Evolutionary conservation across 2,888 invertebrate genomes (phyloP).

Genomic region (Synergus laeviventris): DNA sequence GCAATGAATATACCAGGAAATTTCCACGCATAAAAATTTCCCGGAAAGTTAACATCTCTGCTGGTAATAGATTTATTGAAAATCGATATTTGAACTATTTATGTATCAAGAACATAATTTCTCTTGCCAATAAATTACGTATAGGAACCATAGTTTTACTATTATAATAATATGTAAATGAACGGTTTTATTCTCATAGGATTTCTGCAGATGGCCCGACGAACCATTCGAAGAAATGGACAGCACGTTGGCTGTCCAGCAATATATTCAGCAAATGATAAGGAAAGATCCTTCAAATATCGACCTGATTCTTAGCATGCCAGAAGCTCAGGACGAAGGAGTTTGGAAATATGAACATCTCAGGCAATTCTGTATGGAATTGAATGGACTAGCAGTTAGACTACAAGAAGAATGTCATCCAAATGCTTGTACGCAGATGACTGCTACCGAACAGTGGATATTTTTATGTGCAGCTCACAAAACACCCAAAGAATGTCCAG

Average conservation of each 20-base stretch:
- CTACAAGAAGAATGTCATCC: conserved; percentile 98
- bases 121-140: neutral
- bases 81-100: conserved; percentile 8
- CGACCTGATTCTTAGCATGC: conserved; percentile 95
- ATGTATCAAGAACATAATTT: neutral
- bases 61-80: conserved; percentile 19
- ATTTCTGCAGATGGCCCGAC: conserved; percentile 98
- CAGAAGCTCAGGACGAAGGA: conserved; percentile 98
- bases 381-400: conserved; percentile 98
- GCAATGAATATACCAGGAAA: neutral
- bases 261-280: conserved; percentile 98
- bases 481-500: conserved; percentile 99
- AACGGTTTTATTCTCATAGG: conserved; percentile 78
- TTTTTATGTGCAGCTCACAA: conserved; percentile 99
- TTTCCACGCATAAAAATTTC: neutral
- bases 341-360: conserved; percentile 99
- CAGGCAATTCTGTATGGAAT: conserved; percentile 99
- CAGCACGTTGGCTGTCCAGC: conserved; percentile 98
- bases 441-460: conserved; percentile 99
- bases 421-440: conserved; percentile 99
- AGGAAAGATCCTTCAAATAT: conserved; percentile 94
- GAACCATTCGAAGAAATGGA: conserved; percentile 99
- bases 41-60: neutral
- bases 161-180: neutral
- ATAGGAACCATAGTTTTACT: neutral